Conservation (phyloP, 1,140 invertebrate species). For the Euwallacea similis region DNA sequence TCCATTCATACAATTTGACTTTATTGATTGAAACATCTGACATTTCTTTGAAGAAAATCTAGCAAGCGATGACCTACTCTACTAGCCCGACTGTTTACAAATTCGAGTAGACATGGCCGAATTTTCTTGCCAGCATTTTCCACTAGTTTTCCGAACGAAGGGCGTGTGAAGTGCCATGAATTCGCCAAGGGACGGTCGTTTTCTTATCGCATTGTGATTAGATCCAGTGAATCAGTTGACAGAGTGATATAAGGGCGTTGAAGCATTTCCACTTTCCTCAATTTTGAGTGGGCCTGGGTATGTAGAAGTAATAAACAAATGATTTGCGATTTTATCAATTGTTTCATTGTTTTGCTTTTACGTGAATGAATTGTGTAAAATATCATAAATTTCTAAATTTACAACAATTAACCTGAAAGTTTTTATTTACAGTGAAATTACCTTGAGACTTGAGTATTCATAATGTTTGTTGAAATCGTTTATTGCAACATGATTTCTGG, state of each 20-base stretch:
- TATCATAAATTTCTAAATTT: no score
- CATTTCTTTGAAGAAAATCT: slow-evolving; percentile 39
- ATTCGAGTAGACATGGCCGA: slow-evolving; percentile 35
- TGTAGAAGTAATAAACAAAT: slow-evolving; percentile 35
- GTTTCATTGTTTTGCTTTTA: no score
- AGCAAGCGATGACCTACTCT: slow-evolving; percentile 40
- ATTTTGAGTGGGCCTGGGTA: slow-evolving; percentile 15
- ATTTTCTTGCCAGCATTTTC: slow-evolving; percentile 32
- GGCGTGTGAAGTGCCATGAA: neutral
- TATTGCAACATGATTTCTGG: no score
- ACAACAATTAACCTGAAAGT: no score
- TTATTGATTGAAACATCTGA: slow-evolving; percentile 40
- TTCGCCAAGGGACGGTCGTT: neutral
- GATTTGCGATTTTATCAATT: slow-evolving; percentile 6
- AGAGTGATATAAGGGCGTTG: slow-evolving; percentile 17
- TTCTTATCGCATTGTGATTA: neutral
- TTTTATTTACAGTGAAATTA: no score
- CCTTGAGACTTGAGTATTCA: no score
- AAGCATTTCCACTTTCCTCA: slow-evolving; percentile 10
- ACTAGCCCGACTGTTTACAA: slow-evolving; percentile 40
- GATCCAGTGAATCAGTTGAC: neutral
- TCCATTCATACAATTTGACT: slow-evolving; percentile 35
- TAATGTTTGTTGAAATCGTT: no score
- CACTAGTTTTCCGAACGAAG: slow-evolving; percentile 4
- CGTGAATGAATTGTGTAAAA: no score